Percentiles rank a stretch among this genome's conserved stretches.
These are phyloP conservation scores for Tetragnatha versicolor DNA, from an alignment of 1,140 invertebrate species.

Conservation along the genomic window DNA sequence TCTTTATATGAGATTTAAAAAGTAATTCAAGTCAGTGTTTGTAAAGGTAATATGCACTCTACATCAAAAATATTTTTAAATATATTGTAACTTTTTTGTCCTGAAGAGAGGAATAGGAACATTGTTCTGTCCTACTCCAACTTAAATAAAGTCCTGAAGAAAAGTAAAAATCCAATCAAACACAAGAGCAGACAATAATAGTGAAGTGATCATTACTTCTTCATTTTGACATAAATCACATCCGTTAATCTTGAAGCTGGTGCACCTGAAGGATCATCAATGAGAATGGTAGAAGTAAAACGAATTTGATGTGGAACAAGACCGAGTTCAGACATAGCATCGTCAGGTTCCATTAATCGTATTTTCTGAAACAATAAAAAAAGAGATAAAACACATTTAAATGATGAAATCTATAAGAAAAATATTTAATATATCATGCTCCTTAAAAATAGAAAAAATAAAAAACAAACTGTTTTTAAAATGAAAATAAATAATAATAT, in stretches of 20 bases:
- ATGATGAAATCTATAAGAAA: background rate
- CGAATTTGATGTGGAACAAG: conserved; percentile 78
- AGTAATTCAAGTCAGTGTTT: no score
- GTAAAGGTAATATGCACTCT: no score
- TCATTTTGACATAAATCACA: conserved; percentile 77
- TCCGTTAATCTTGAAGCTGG: conserved; percentile 78
- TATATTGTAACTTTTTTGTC: no score
- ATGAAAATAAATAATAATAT: conserved; percentile 1
- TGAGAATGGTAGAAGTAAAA: conserved; percentile 87
- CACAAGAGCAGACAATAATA: background rate
- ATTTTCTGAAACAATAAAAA: conserved; percentile 68
- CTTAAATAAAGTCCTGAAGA: no score
- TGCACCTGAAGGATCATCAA: conserved; percentile 75
- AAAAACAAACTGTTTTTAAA: background rate
- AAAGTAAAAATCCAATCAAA: background rate
- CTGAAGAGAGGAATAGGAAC: no score
- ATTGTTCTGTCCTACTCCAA: no score
- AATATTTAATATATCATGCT: background rate
- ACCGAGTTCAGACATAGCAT: conserved; percentile 87
- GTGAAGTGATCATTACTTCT: conserved; percentile 66
- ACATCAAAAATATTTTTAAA: no score
- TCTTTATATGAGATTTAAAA: no score
- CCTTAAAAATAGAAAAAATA: background rate
- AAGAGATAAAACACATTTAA: background rate
- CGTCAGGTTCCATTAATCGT: conserved; percentile 86